A percentile compares a stretch with the other conserved stretches of the same genome.
These are phyloP conservation scores for Chaetodon trifascialis DNA, from an alignment of 2,113 vertebrate species.

Conservation along the genomic window DNA sequence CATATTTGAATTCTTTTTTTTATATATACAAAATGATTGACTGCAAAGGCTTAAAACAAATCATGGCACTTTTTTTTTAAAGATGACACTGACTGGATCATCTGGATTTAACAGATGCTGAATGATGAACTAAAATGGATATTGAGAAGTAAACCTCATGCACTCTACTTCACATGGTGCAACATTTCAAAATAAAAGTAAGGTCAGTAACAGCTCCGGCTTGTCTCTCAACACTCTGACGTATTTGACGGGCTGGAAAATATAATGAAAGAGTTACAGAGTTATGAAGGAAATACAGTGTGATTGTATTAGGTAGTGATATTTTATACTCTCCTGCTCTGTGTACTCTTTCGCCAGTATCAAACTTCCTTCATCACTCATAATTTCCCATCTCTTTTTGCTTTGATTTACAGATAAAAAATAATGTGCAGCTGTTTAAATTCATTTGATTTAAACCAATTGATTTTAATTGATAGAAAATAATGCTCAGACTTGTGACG, in stretches of 20 bases:
- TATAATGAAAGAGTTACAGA: neutral
- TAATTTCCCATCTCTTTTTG: neutral
- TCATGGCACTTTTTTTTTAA: slow-evolving; percentile 11
- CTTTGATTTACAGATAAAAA: neutral
- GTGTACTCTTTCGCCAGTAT: neutral
- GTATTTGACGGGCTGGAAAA: neutral
- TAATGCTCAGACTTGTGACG: neutral
- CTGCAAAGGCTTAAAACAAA: slow-evolving; percentile 60
- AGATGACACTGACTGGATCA: slow-evolving; percentile 28
- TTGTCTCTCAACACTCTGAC: neutral
- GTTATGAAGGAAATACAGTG: neutral
- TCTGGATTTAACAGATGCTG: slow-evolving; percentile 46
- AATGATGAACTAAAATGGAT: slow-evolving; percentile 29
- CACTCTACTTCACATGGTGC: neutral
- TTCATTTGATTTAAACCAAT: no score
- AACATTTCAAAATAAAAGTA: slow-evolving; percentile 4
- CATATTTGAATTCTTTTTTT: slow-evolving; percentile 25
- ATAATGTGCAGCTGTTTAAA: no score
- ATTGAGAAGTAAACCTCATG: neutral
- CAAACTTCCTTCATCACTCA: neutral
- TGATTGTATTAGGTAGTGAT: neutral
- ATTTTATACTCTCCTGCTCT: neutral
- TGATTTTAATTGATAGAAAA: neutral
- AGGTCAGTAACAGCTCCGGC: slow-evolving; percentile 1
- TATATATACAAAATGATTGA: slow-evolving; percentile 57